phyloP scores from a whole-genome alignment of 2,113 vertebrate species.

The Xiphophorus couchianus region DNA sequence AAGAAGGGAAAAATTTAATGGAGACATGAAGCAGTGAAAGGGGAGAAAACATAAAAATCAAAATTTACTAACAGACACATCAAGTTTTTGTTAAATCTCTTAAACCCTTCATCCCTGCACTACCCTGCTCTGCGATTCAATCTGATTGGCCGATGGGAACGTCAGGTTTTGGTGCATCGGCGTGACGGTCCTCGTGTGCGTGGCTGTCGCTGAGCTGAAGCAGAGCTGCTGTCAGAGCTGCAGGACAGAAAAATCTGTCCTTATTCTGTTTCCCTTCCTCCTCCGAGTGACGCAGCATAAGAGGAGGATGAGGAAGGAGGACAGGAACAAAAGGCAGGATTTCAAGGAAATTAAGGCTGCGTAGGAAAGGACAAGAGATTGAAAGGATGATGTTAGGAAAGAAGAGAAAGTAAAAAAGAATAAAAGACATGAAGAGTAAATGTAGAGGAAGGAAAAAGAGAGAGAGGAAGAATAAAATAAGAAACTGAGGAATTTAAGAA shows the following conservation, averaged over 20 bases:
- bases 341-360: background rate
- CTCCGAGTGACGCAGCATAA: slow-evolving; percentile 19
- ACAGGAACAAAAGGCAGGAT: background rate
- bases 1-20: slow-evolving; percentile 34
- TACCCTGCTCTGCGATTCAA: slow-evolving; percentile 1
- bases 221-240: slow-evolving; percentile 25
- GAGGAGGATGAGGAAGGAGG: background rate
- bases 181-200: slow-evolving; percentile 24
- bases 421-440: background rate
- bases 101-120: background rate
- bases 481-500: background rate
- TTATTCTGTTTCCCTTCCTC: slow-evolving; percentile 27
- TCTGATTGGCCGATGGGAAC: slow-evolving; percentile 51
- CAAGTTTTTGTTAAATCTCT: slow-evolving; percentile 46
- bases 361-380: background rate
- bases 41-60: slow-evolving; percentile 59
- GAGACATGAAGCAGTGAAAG: slow-evolving; percentile 54
- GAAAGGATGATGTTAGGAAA: background rate
- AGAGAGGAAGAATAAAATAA: background rate
- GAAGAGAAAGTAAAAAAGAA: background rate
- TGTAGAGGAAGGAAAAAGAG: background rate
- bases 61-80: slow-evolving; percentile 64
- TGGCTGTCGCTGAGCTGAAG: background rate
- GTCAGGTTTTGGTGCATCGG: slow-evolving; percentile 46
- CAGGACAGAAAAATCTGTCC: slow-evolving; percentile 39